Base-by-base conservation (phyloP, 1,140 invertebrate species). In the Pachyrhynchus sulphureomaculatus region DNA sequence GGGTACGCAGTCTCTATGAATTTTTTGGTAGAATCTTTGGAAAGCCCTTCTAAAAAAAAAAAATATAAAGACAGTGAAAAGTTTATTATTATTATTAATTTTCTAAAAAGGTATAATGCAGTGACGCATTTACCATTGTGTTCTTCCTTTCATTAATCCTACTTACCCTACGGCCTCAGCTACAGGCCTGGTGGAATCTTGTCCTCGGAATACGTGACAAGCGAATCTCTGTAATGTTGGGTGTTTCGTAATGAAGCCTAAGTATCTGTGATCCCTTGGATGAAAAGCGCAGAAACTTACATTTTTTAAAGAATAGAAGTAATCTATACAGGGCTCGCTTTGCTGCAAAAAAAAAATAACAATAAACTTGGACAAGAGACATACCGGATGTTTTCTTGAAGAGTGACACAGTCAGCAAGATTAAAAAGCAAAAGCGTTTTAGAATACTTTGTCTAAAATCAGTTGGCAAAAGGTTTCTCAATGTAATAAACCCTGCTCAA, bases 1-100 rank as follows among this genome's bases (percentile, higher is more conserved):
- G 95, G 95, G 80, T 97, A 97, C 76, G 94, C 94, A 79, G 95
- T 96, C 80, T 98, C 95, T 81, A 98, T 96, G 76, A 96, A 98
- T 80, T 97, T n/a, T 96, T 71, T 96, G 93, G 81, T 98, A 98
- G 81, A 97, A 98, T 75, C 94, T 88, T 77, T 98, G 93, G 79
- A 99, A 98, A 62, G 96, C 95, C 73, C 94, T 84, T 73, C 95
- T 97, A 83, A 42, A 84, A 84, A 57, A 2, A 12, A 51, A 13
- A 51, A 51, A 34, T 9, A 51, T n/a, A n/a, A n/a, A n/a, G n/a
- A n/a, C n/a, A n/a, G n/a, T n/a, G n/a, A n/a, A n/a, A n/a, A n/a
- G n/a, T n/a, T n/a, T n/a, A n/a, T n/a, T n/a, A n/a, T n/a, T n/a
- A n/a, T n/a, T n/a, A n/a, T n/a, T n/a, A n/a, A n/a, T n/a, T n/a